Evolutionary conservation across 2,113 vertebrate genomes (phyloP).

Genomic region (Anser cygnoides): DNA sequence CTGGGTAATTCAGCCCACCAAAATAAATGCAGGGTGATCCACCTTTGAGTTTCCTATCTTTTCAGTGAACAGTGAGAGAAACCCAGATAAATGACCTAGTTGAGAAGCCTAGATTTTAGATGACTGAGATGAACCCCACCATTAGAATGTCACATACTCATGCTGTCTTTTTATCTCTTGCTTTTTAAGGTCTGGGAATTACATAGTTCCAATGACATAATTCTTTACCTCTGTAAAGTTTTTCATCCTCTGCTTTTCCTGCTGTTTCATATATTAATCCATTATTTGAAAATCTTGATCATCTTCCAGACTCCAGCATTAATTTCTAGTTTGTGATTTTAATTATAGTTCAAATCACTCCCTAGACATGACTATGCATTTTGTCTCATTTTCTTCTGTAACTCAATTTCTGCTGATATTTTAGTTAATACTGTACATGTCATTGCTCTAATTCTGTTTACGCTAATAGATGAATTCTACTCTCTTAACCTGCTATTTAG

Average conservation of each 20-base stretch:
- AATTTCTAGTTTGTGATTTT: conserved; percentile 59
- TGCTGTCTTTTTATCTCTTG: neutral
- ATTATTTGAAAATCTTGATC: conserved; percentile 18
- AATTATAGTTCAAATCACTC: conserved; percentile 53
- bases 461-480: conserved; percentile 62
- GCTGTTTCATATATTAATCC: conserved; percentile 3
- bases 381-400: conserved; percentile 8
- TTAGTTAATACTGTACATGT: conserved; percentile 37
- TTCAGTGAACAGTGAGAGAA: neutral
- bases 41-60: neutral
- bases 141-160: neutral
- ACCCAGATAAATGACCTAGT: neutral
- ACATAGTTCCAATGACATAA: neutral
- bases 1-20: neutral
- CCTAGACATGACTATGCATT: conserved; percentile 1
- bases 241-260: neutral
- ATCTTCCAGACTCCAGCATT: conserved; percentile 24
- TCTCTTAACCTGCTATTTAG: conserved; percentile 67
- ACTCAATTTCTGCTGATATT: conserved; percentile 22
- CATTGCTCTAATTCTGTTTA: conserved; percentile 54
- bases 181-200: neutral
- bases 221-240: neutral
- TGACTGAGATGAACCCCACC: neutral
- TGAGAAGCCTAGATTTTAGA: neutral
- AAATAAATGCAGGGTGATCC: neutral